Evolutionary conservation across 2,888 invertebrate species (phyloP).

Genomic region (Limulus polyphemus): DNA sequence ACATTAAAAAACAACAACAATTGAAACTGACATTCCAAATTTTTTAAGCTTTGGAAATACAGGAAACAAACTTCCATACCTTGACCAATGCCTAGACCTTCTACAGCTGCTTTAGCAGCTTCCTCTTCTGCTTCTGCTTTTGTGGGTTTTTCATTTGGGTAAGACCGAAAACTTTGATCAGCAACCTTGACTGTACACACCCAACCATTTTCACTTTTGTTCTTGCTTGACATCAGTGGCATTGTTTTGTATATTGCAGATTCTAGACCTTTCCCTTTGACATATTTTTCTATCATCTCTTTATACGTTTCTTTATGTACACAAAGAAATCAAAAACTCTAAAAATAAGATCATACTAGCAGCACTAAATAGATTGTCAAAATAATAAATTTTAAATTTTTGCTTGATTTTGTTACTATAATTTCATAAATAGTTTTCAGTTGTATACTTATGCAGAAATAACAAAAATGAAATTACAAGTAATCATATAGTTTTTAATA

Average conservation of each 20-base stretch:
- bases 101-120: constrained; percentile 15
- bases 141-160: constrained; percentile 12
- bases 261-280: constrained; percentile 3
- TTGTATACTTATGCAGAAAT: too few relatives aligned
- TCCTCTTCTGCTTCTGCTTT: constrained; percentile 17
- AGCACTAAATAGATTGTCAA: too few relatives aligned
- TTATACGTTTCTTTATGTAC: constrained; percentile 8
- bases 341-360: too few relatives aligned
- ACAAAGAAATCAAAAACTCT: not conserved
- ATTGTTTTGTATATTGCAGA: constrained; percentile 3
- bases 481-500: too few relatives aligned
- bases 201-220: constrained; percentile 9
- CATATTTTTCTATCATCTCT: constrained; percentile 14
- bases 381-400: too few relatives aligned
- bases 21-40: too few relatives aligned
- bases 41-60: too few relatives aligned
- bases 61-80: not conserved
- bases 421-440: too few relatives aligned
- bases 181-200: constrained; percentile 11
- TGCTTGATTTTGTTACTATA: too few relatives aligned
- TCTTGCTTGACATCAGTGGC: constrained; percentile 1
- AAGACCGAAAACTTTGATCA: constrained; percentile 9
- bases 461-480: too few relatives aligned
- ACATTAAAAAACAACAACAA: too few relatives aligned
- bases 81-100: constrained; percentile 5